Evolutionary conservation across 1,140 invertebrate species (phyloP), one percentile per base, ranked within the genome.

Genomic region (Phthorimaea operculella): DNA sequence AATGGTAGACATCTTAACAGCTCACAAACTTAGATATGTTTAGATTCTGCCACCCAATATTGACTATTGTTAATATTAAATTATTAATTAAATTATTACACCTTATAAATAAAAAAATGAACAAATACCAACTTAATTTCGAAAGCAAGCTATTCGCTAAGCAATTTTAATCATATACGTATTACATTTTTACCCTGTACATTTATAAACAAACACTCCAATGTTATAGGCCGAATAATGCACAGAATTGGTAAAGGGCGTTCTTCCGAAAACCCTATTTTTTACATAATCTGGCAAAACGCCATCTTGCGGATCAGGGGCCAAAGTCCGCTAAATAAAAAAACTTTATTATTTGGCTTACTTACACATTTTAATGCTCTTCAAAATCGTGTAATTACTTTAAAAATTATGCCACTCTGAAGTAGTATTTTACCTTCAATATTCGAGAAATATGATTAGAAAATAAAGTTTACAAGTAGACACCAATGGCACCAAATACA

Each of bases 131-230:
- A 39, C 36, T n/a, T 39, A 39, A 39, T 4, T n/a, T 1, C 36
- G 36, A 10, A n/a, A 10, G 10, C n/a, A 39, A 39, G 36, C 36
- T n/a, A 39, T 39, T 9, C 36, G 36, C 36, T 39, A 39, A 39
- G 36, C 36, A 39, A 39, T 39, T 39, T 15, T n/a, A n/a, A n/a
- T n/a, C n/a, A 47, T 15, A 47, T 47, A 47, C 16, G 44, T 47
- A 47, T 39, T 39, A 68, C 48, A 59, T 66, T 64, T 28, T 72
- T 77, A 78, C 75, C 75, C 75, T 78, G 75, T 78, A 70, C 63
- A 73, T 56, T 68, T 72, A 49, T 52, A 55, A 45, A 60, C 53
- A 62, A 68, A 64, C 61, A 61, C 58, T 63, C 44, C 16, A 16
- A 47, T 42, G 4, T 42, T 5, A 15, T 47, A 47, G 5, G 57